A percentile compares a stretch with the other conserved stretches of the same genome.
These are phyloP conservation scores for Aphidius colemani DNA, from an alignment of 2,888 invertebrate genomes.

Conservation along the genomic window DNA sequence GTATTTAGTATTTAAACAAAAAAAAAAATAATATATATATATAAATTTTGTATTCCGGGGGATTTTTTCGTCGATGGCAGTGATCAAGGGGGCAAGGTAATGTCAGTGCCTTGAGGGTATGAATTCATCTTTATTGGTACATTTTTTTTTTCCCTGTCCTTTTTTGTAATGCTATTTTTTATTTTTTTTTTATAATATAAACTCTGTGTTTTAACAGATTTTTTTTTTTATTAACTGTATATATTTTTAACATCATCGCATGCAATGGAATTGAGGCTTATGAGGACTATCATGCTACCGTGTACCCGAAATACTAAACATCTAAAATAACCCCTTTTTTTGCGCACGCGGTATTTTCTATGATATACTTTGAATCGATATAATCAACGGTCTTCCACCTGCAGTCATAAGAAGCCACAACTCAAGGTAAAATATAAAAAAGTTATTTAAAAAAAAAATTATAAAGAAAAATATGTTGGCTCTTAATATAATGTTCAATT, in stretches of 20 bases:
- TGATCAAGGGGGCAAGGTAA: constrained; percentile 55
- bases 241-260: constrained; percentile 17
- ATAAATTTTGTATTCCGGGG: constrained; percentile 38
- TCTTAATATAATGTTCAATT: no score
- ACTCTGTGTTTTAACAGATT: no score
- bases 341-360: constrained; percentile 30
- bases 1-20: constrained; percentile 26
- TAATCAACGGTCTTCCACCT: constrained; percentile 57
- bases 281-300: constrained; percentile 52
- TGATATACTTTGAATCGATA: constrained; percentile 47
- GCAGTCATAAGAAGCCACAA: constrained; percentile 42
- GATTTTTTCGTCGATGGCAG: constrained; percentile 55
- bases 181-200: not conserved
- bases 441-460: not conserved
- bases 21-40: constrained; percentile 34
- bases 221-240: constrained; percentile 7
- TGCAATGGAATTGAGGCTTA: constrained; percentile 21
- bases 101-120: constrained; percentile 51
- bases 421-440: constrained; percentile 1
- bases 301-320: constrained; percentile 50
- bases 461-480: no score
- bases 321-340: constrained; percentile 52
- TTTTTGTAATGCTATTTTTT: constrained; percentile 3
- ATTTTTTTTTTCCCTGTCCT: not conserved
- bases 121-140: constrained; percentile 24